Evolutionary conservation across 1,140 invertebrate species (phyloP).

Genomic region (Theocolax elegans): DNA sequence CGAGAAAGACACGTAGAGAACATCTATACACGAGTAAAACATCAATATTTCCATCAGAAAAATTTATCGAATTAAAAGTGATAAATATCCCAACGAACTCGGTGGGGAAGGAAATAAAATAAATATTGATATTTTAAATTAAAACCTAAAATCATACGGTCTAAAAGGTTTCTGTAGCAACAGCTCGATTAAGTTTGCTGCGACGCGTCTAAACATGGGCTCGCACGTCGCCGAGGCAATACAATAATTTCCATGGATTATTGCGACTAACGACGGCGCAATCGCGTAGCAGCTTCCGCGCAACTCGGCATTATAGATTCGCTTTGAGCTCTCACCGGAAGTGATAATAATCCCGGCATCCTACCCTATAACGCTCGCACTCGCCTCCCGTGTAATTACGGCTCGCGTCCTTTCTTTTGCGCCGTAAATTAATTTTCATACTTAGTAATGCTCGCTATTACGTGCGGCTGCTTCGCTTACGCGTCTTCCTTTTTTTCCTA

Average conservation of each 20-base stretch:
- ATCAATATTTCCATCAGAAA: no score
- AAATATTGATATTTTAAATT: no score
- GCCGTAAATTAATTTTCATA: constrained; percentile 32
- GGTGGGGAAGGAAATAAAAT: no score
- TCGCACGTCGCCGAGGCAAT: background rate
- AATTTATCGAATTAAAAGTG: no score
- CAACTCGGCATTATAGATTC: constrained; percentile 49
- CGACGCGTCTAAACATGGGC: background rate
- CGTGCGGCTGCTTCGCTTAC: constrained; percentile 2
- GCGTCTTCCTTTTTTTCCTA: background rate
- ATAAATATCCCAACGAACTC: no score
- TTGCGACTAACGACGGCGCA: constrained; percentile 40
- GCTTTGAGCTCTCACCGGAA: constrained; percentile 53
- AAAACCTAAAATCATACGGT: no score
- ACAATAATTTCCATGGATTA: constrained; percentile 32
- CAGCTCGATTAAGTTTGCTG: background rate
- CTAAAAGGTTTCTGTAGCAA: no score
- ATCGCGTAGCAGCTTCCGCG: constrained; percentile 48
- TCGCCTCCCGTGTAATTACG: no score
- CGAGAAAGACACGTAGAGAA: no score
- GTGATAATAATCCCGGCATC: constrained; percentile 53
- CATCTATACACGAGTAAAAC: no score
- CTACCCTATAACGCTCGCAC: background rate
- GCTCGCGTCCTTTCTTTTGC: no score
- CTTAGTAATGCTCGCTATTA: constrained; percentile 19